Base-by-base conservation (phyloP, 2,113 vertebrate species). In the Colistium nudipinnis region DNA sequence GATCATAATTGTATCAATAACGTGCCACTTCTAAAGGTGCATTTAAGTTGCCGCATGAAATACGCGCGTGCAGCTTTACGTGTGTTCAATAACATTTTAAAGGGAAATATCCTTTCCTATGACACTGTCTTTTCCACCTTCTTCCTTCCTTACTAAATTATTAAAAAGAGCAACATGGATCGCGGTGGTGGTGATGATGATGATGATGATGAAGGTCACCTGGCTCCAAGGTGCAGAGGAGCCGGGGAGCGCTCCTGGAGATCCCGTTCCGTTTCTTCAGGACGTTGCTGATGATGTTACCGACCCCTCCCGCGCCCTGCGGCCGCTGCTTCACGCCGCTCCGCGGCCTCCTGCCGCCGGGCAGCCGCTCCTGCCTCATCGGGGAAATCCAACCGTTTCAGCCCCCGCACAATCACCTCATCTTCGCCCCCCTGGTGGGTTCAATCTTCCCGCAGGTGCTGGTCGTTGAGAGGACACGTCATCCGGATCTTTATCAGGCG, bases 201-300 rank as follows among this genome's bases (percentile, higher is more conserved):
- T 6, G 35, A 12, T 31, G 30, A 31, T 31, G 30, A 31, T 31
- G 30, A 31, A 4, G 27, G 45, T 88, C 93, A 99, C 97, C 97
- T 94, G 97, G 97, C 90, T 98, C 97, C 62, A 99, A 89, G 20
- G 97, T 98, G 93, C 97, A 99, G 39, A 99, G 95, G 86, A 99
- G 93, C 71, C 96, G 93, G 14, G 97, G 97, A 10, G 97, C 97
- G 33, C 96, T 98, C 62, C 97, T 89, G 44, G 97, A 95, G 59
- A 99, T 98, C 84, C 96, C 95, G 93, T 93, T 97, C 63, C 97
- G 93, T 56, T 98, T 99, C 94, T 93, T 97, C 72, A 99, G 94
- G 64, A 99, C 96, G 79, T 93, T 98, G 91, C 96, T 98, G 86
- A 99, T 96, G 86, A 98, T 94, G 88, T 93, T 95, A 44, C 96